Percentiles rank a stretch among this genome's conserved stretches.
Conservation (phyloP, 2,113 vertebrate genomes). For the Dasyurus viverrinus region DNA sequence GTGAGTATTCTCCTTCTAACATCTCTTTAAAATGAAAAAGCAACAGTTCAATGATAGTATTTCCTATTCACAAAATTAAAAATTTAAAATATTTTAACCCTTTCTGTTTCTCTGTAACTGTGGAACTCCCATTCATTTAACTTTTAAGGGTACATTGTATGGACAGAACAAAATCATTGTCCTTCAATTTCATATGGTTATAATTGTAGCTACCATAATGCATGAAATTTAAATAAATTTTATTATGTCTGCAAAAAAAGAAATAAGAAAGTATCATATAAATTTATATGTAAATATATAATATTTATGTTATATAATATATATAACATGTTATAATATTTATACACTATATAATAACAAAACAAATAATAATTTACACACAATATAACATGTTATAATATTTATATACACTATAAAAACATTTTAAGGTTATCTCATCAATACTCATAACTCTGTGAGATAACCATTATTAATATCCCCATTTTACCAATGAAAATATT, state of each 20-base stretch:
- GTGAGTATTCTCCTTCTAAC: slow-evolving; percentile 52
- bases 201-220: slow-evolving; percentile 83
- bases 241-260: slow-evolving; percentile 81
- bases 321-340: no score
- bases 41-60: slow-evolving; percentile 70
- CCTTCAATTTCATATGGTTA: slow-evolving; percentile 82
- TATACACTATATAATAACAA: no score
- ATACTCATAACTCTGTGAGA: no score
- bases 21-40: slow-evolving; percentile 74
- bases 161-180: slow-evolving; percentile 82
- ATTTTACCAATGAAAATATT: no score
- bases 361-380: no score
- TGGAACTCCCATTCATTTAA: slow-evolving; percentile 83
- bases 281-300: no score
- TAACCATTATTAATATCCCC: no score
- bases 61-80: slow-evolving; percentile 73
- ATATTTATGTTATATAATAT: no score
- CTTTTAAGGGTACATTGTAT: slow-evolving; percentile 80
- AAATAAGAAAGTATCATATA: no score
- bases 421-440: no score
- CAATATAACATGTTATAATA: no score
- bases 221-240: slow-evolving; percentile 88
- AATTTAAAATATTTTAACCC: slow-evolving; percentile 69
- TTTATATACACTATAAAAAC: no score
- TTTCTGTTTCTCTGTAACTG: slow-evolving; percentile 80